Evolutionary conservation across 2,113 vertebrate species (phyloP).

Genomic region (Setophaga petechia): DNA sequence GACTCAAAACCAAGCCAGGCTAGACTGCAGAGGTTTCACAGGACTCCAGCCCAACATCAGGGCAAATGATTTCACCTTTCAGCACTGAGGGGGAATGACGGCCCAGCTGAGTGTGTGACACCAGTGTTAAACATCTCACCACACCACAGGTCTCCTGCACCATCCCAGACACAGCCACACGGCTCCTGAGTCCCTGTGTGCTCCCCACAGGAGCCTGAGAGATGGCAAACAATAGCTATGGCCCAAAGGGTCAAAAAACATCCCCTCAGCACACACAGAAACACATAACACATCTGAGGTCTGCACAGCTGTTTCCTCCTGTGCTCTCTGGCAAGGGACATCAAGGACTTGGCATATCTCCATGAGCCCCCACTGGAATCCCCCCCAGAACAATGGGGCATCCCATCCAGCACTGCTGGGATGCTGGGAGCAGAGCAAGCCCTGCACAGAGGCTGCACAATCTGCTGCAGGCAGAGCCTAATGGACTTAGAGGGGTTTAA

Average conservation of each 20-base stretch:
- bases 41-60: neutral
- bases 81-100: neutral
- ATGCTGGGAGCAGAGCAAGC: neutral
- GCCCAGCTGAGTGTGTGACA: neutral
- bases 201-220: neutral
- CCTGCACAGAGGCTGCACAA: neutral
- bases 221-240: neutral
- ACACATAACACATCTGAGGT: fast-evolving
- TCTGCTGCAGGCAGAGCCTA: neutral
- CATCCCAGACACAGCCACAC: neutral
- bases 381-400: neutral
- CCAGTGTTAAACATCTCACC: neutral
- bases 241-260: neutral
- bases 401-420: neutral
- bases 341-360: neutral
- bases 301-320: neutral
- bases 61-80: neutral
- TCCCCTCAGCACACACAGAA: too few relatives aligned
- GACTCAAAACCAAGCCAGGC: neutral
- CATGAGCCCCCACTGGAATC: neutral
- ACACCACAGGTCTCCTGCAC: neutral
- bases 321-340: neutral
- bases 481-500: constrained; percentile 12
- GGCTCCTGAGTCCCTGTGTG: neutral
- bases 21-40: neutral